These are phyloP conservation scores for Drosophila pandora DNA, from an alignment of 1,140 invertebrate genomes.

Conservation along the genomic window DNA sequence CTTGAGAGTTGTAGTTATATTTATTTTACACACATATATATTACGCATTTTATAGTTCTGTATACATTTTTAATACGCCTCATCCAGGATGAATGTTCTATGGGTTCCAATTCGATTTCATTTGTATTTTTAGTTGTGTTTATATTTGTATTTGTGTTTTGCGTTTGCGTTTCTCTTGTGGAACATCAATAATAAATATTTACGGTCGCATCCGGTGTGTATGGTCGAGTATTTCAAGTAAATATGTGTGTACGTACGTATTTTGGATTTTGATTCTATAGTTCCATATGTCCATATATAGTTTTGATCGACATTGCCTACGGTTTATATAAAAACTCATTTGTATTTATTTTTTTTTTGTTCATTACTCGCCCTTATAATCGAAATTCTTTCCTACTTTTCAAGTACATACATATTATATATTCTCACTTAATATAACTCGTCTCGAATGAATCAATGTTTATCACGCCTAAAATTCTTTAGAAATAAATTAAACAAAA, in stretches of 20 bases:
- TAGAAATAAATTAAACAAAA: constrained; percentile 34
- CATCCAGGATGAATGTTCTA: constrained; percentile 46
- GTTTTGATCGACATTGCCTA: constrained; percentile 7
- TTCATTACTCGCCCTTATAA: constrained; percentile 38
- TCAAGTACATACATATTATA: constrained; percentile 49
- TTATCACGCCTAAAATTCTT: constrained; percentile 72
- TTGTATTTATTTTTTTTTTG: constrained; percentile 4
- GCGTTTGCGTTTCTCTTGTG: constrained; percentile 16
- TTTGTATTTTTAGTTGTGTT: constrained; percentile 7
- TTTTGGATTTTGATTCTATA: constrained; percentile 35
- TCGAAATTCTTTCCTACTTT: constrained; percentile 69
- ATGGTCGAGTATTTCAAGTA: constrained; percentile 8
- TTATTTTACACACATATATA: constrained; percentile 71
- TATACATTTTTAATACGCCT: constrained; percentile 55
- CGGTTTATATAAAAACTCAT: constrained; percentile 33
- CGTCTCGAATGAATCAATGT: constrained; percentile 45
- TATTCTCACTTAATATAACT: constrained; percentile 34
- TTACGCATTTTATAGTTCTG: constrained; percentile 60
- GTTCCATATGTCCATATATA: constrained; percentile 27
- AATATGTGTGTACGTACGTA: constrained; percentile 32
- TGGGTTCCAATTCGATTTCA: not conserved
- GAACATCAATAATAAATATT: constrained; percentile 53
- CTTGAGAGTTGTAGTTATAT: constrained; percentile 70
- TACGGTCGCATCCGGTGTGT: constrained; percentile 24
- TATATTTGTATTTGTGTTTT: constrained; percentile 22